Conservation (phyloP, 2,113 vertebrate genomes). For the Tragulus kanchil region DNA sequence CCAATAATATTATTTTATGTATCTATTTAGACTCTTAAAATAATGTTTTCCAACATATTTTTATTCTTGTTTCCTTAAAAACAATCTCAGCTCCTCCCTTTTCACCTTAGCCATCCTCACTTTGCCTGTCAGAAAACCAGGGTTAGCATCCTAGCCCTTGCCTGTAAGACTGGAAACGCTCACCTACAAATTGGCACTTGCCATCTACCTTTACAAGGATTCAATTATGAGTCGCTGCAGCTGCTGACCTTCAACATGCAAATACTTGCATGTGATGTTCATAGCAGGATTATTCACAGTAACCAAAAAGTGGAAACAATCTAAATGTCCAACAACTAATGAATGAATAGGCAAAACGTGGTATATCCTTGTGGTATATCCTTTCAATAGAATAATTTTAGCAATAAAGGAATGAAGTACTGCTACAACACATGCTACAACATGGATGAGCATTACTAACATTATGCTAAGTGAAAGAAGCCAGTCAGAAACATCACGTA, state of each 20-base stretch:
- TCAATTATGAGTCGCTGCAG: not conserved
- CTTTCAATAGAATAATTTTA: not conserved
- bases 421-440: not conserved
- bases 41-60: not conserved
- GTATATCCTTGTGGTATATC: not conserved
- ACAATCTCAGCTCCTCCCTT: not conserved
- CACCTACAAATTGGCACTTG: not conserved
- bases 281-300: not conserved
- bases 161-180: not conserved
- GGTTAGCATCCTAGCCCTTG: not conserved
- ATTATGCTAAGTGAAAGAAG: not conserved
- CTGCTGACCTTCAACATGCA: not conserved
- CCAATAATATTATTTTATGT: slow-evolving; percentile 8
- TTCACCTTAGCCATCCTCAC: not conserved
- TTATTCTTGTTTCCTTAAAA: not conserved
- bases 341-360: not conserved
- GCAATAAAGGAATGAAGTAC: not conserved
- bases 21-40: slow-evolving; percentile 15
- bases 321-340: not conserved
- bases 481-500: not conserved
- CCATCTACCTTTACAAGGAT: not conserved
- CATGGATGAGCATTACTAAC: not conserved
- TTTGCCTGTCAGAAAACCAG: not conserved
- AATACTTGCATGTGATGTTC: not conserved
- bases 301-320: not conserved